These are phyloP conservation scores for Drosophila testacea DNA, from an alignment of 2,888 invertebrate species.

Conservation along the genomic window DNA sequence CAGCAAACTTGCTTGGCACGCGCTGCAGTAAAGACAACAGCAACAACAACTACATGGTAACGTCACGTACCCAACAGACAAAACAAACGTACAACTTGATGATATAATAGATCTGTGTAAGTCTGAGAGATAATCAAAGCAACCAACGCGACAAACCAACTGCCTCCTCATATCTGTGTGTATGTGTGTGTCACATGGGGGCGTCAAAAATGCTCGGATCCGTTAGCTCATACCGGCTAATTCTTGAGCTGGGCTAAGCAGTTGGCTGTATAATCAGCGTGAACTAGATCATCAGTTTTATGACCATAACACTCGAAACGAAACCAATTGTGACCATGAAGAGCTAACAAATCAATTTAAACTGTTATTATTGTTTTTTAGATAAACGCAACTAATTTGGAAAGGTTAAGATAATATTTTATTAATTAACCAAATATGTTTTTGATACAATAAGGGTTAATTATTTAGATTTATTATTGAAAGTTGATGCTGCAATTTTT, in stretches of 20 bases:
- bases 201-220: slow-evolving; percentile 61
- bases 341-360: not conserved
- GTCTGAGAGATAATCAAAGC: slow-evolving; percentile 21
- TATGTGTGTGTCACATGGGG: slow-evolving; percentile 38
- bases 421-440: too few relatives aligned
- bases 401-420: too few relatives aligned
- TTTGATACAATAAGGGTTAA: too few relatives aligned
- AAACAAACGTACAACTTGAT: slow-evolving; percentile 56
- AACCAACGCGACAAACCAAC: slow-evolving; percentile 9
- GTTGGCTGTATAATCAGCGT: slow-evolving; percentile 12
- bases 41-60: slow-evolving; percentile 23
- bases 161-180: not conserved
- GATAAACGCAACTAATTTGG: too few relatives aligned
- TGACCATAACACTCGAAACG: not conserved
- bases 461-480: too few relatives aligned
- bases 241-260: slow-evolving; percentile 34
- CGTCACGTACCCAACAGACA: slow-evolving; percentile 51
- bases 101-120: slow-evolving; percentile 53
- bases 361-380: not conserved
- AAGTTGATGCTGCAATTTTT: too few relatives aligned
- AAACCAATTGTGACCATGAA: slow-evolving; percentile 16
- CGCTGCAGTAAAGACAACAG: slow-evolving; percentile 36
- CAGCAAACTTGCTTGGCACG: slow-evolving; percentile 65
- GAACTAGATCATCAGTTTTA: slow-evolving; percentile 38
- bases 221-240: slow-evolving; percentile 2